These are phyloP conservation scores for Euwallacea similis DNA, from an alignment of 1,140 invertebrate genomes.

Conservation along the genomic window DNA sequence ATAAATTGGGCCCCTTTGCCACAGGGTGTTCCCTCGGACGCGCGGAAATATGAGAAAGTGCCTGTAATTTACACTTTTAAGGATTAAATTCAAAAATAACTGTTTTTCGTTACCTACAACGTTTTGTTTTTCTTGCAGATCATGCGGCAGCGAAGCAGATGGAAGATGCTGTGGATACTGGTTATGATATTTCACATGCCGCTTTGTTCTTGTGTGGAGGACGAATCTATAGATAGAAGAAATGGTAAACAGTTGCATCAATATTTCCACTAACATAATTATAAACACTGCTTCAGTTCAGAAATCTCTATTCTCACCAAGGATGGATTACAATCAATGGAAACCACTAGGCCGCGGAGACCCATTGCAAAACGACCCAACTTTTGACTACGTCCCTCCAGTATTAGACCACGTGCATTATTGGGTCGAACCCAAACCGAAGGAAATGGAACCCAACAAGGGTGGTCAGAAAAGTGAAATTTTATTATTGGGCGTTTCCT, in stretches of 20 bases:
- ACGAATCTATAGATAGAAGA: constrained; percentile 23
- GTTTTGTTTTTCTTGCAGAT: constrained; percentile 37
- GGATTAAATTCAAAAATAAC: background rate
- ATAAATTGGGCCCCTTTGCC: constrained; percentile 1
- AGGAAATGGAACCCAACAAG: constrained; percentile 52
- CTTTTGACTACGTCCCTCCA: constrained; percentile 78
- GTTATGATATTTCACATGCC: constrained; percentile 19
- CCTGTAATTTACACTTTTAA: constrained; percentile 4
- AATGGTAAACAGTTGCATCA: constrained; percentile 26
- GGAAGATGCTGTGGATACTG: constrained; percentile 43
- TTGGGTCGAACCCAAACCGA: constrained; percentile 62
- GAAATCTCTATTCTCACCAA: constrained; percentile 61
- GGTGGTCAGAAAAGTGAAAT: constrained; percentile 63
- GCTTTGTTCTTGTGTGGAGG: constrained; percentile 20
- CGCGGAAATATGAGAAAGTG: constrained; percentile 12
- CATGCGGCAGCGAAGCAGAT: constrained; percentile 48
- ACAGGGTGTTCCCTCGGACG: background rate
- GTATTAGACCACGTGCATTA: constrained; percentile 74
- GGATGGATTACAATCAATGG: constrained; percentile 77
- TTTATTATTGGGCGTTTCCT: constrained; percentile 67
- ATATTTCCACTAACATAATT: background rate
- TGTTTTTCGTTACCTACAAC: background rate
- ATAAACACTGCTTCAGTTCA: constrained; percentile 13
- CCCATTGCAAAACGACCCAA: constrained; percentile 77
- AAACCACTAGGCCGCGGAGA: constrained; percentile 74